Evolutionary conservation across 2,888 invertebrate species (phyloP).

Genomic region (Liopterus haemorrhoidalis): DNA sequence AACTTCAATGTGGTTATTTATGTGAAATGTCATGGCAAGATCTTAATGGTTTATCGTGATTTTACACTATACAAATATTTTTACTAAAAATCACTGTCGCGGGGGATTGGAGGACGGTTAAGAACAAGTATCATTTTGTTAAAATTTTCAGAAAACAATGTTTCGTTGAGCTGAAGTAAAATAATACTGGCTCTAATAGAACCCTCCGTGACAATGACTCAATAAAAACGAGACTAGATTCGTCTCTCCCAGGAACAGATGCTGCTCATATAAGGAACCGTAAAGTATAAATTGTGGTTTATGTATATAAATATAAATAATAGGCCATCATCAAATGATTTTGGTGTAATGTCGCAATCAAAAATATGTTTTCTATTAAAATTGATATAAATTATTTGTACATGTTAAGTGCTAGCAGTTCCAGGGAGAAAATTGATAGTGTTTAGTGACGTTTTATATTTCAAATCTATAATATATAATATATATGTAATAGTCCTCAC

Average conservation of each 20-base stretch:
- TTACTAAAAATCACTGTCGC: too few relatives aligned
- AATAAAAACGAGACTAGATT: slow-evolving; percentile 40
- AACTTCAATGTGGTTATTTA: slow-evolving; percentile 11
- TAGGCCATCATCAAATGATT: neutral
- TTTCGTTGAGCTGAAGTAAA: slow-evolving; percentile 15
- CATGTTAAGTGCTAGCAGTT: neutral
- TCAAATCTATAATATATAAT: neutral
- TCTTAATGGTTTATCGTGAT: slow-evolving; percentile 27
- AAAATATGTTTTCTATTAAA: neutral
- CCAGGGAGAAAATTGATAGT: neutral
- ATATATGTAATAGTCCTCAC: slow-evolving; percentile 34
- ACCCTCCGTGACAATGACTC: slow-evolving; percentile 37
- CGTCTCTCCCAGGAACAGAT: slow-evolving; percentile 40
- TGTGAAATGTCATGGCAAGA: slow-evolving; percentile 41
- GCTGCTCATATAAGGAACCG: too few relatives aligned
- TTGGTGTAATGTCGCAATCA: neutral
- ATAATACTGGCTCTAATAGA: slow-evolving; percentile 43
- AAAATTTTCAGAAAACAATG: slow-evolving; percentile 11
- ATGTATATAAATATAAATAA: too few relatives aligned
- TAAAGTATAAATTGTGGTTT: too few relatives aligned
- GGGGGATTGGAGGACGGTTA: slow-evolving; percentile 45
- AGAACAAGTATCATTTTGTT: slow-evolving; percentile 41
- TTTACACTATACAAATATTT: slow-evolving; percentile 20
- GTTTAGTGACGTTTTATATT: neutral
- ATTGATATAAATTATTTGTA: neutral